These are phyloP conservation scores for Trematomus bernacchii DNA, from an alignment of 2,797 vertebrate genomes.

Conservation along the genomic window DNA sequence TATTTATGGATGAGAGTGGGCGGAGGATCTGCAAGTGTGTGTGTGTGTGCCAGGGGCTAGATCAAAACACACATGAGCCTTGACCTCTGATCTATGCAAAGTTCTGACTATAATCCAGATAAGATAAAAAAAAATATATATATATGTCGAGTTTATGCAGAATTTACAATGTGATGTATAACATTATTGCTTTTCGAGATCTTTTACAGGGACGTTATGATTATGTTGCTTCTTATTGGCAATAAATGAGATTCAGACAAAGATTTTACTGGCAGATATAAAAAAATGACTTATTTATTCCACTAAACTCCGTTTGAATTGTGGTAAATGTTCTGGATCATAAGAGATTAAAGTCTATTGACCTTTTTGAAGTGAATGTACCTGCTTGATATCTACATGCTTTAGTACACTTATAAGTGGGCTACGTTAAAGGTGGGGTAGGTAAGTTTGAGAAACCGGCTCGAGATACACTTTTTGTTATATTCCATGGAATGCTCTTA, in stretches of 20 bases:
- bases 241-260: background rate
- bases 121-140: background rate
- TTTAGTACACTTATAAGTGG: too few species aligned
- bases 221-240: background rate
- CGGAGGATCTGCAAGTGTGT: conserved; percentile 43
- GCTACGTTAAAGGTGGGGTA: too few species aligned
- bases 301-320: background rate
- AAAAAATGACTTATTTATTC: conserved; percentile 1
- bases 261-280: background rate
- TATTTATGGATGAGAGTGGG: conserved; percentile 77
- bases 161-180: background rate
- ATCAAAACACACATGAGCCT: conserved; percentile 20
- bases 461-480: too few species aligned
- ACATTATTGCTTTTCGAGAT: background rate
- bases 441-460: too few species aligned
- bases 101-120: background rate
- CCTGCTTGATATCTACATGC: too few species aligned
- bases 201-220: background rate
- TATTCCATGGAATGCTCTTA: too few species aligned
- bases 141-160: background rate
- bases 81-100: conserved; percentile 20
- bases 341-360: too few species aligned
- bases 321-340: too few species aligned
- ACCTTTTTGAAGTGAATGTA: too few species aligned
- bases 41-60: conserved; percentile 29